Evolutionary conservation across 2,888 invertebrate genomes (phyloP).

Genomic region (Lasioglossum lativentre): DNA sequence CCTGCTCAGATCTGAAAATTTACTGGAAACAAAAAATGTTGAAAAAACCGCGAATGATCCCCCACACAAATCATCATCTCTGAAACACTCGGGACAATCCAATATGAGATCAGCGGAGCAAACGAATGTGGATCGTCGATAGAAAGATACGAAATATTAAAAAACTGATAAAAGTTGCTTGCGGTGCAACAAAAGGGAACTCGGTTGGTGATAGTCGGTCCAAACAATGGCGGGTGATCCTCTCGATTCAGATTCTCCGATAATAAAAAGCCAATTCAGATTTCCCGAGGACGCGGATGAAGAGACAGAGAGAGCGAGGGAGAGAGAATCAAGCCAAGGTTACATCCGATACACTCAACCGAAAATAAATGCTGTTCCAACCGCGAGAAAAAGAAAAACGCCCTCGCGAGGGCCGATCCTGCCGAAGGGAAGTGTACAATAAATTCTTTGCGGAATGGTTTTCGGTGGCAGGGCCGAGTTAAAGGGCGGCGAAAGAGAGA

Average conservation of each 20-base stretch:
- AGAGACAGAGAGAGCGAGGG: background rate
- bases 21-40: background rate
- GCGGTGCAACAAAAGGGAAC: background rate
- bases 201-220: background rate
- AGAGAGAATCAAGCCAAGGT: background rate
- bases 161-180: background rate
- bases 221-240: background rate
- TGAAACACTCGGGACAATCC: background rate
- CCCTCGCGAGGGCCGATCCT: background rate
- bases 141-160: background rate
- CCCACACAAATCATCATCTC: background rate
- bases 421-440: conserved; percentile 22
- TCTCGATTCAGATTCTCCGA: background rate
- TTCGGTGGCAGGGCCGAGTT: conserved; percentile 52
- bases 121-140: background rate
- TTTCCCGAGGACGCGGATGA: background rate
- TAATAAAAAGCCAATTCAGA: conserved; percentile 9
- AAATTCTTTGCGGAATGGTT: conserved; percentile 48
- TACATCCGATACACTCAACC: background rate
- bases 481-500: conserved; percentile 57
- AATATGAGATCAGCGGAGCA: background rate
- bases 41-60: too few relatives aligned
- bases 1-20: background rate
- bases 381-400: conserved; percentile 6
- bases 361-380: conserved; percentile 9